These are phyloP conservation scores for Bathynomus jamesi DNA, from an alignment of 1,140 invertebrate genomes.

Conservation along the genomic window DNA sequence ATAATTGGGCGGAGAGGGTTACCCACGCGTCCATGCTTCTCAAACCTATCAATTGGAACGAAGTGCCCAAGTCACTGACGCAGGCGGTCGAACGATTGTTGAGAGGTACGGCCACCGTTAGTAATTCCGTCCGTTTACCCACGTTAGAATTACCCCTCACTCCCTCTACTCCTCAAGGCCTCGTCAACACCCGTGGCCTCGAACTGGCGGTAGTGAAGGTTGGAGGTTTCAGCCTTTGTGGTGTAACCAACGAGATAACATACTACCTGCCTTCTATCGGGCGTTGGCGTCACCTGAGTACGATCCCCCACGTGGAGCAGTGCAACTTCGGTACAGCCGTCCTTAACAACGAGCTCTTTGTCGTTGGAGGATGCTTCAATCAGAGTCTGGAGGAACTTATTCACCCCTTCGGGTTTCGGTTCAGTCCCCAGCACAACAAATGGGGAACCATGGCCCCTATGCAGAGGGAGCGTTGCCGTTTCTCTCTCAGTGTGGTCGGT, in stretches of 20 bases:
- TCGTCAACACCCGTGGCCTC: constrained; percentile 54
- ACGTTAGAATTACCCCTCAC: constrained; percentile 4
- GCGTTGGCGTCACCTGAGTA: constrained; percentile 58
- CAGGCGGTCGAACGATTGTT: constrained; percentile 11
- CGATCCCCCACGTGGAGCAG: constrained; percentile 65
- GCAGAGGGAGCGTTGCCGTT: constrained; percentile 58
- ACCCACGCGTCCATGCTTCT: constrained; percentile 45
- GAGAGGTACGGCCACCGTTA: constrained; percentile 8
- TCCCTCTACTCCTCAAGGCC: constrained; percentile 28
- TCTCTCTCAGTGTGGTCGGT: constrained; percentile 59
- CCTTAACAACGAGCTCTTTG: constrained; percentile 61
- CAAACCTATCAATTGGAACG: constrained; percentile 48
- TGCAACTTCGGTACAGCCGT: constrained; percentile 67
- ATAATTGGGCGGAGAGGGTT: constrained; percentile 42
- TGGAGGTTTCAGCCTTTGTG: constrained; percentile 60
- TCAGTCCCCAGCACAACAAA: constrained; percentile 54
- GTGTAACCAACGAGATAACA: constrained; percentile 64
- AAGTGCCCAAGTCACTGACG: constrained; percentile 40
- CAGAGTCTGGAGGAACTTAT: constrained; percentile 60
- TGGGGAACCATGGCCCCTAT: constrained; percentile 65
- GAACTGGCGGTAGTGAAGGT: constrained; percentile 51
- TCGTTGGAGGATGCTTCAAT: constrained; percentile 67
- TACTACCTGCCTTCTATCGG: constrained; percentile 54
- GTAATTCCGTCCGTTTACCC: constrained; percentile 4
- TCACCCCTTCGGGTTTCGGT: constrained; percentile 65